These are phyloP conservation scores for Setophaga coronata DNA, from an alignment of 2,113 vertebrate genomes.

Conservation along the genomic window DNA sequence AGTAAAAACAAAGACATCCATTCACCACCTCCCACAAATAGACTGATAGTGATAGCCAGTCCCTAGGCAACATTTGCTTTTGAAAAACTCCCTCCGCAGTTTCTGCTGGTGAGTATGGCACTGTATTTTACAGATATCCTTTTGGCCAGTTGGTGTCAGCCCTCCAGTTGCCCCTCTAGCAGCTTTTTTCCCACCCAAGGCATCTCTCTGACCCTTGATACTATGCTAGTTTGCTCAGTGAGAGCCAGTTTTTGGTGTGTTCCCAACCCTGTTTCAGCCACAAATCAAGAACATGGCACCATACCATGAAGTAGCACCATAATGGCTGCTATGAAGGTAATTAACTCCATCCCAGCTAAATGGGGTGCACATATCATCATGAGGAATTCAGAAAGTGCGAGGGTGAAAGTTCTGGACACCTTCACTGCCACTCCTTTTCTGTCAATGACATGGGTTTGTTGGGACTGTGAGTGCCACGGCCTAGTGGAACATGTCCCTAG, in stretches of 20 bases:
- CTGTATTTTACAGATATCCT: fast-evolving
- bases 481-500: background rate
- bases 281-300: background rate
- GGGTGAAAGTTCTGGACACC: background rate
- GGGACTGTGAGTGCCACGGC: background rate
- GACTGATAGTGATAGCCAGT: no score
- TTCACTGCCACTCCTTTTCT: background rate
- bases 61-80: background rate
- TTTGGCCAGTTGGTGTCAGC: background rate
- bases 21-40: background rate
- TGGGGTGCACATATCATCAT: background rate
- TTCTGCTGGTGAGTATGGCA: background rate
- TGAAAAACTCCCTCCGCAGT: background rate
- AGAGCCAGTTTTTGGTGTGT: background rate
- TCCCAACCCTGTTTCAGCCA: background rate
- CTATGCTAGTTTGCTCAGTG: no score
- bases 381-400: background rate
- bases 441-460: background rate
- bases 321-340: background rate
- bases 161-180: fast-evolving
- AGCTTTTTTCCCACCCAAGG: background rate
- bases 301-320: background rate
- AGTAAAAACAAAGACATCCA: background rate
- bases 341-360: background rate
- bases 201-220: background rate